A percentile compares a stretch with the other conserved stretches of the same genome.
These are phyloP conservation scores for Parascotia fuliginaria DNA, from an alignment of 2,888 invertebrate genomes.

Conservation along the genomic window DNA sequence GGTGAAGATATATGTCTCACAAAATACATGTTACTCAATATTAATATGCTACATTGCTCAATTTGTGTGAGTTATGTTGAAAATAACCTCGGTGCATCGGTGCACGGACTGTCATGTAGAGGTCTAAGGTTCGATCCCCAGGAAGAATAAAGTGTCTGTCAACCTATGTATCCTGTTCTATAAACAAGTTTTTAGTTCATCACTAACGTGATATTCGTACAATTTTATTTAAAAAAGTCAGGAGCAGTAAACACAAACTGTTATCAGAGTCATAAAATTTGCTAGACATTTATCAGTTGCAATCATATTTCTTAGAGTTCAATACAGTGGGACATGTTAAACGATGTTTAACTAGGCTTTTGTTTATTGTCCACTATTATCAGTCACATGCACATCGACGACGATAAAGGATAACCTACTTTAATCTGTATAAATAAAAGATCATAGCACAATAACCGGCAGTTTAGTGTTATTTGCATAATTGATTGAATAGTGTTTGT, in stretches of 20 bases:
- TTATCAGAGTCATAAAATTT: background rate
- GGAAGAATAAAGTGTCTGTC: too few species aligned
- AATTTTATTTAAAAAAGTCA: too few species aligned
- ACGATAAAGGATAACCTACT: conserved; percentile 81
- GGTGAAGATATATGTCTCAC: too few species aligned
- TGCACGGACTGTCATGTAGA: too few species aligned
- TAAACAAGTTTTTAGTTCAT: too few species aligned
- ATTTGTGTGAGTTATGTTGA: too few species aligned
- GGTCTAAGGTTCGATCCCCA: too few species aligned
- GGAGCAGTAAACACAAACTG: background rate
- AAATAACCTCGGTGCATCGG: too few species aligned
- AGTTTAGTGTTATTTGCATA: conserved; percentile 55
- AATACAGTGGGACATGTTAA: conserved; percentile 32
- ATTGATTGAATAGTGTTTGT: conserved; percentile 33
- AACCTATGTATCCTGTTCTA: too few species aligned
- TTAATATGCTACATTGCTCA: too few species aligned
- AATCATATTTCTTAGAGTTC: conserved; percentile 24
- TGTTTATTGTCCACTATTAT: conserved; percentile 53
- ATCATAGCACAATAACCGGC: conserved; percentile 53
- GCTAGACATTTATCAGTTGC: conserved; percentile 21
- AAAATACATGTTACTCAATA: too few species aligned
- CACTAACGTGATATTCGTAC: too few species aligned
- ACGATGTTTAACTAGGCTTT: conserved; percentile 29
- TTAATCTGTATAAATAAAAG: conserved; percentile 74
- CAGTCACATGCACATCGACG: conserved; percentile 69